phyloP scores from a whole-genome alignment of 2,797 vertebrate genomes.

The Pteropus rufus region DNA sequence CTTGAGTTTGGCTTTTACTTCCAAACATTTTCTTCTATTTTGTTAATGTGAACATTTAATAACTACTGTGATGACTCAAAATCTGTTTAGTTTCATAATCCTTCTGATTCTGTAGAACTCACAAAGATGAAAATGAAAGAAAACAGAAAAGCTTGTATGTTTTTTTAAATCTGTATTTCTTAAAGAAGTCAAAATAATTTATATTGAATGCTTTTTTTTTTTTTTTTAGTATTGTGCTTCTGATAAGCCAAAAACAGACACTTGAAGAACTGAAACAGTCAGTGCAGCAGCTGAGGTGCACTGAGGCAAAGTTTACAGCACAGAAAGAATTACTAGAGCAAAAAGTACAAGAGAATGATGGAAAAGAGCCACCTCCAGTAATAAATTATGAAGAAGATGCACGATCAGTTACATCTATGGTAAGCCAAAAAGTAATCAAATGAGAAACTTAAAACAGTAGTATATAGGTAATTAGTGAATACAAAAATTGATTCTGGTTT shows the following conservation, averaged over 20 bases:
- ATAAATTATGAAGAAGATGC: conserved; percentile 95
- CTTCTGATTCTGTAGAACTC: neutral
- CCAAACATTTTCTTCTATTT: conserved; percentile 32
- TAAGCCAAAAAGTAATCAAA: conserved; percentile 72
- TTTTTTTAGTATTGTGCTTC: conserved; percentile 89
- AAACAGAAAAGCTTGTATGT: neutral
- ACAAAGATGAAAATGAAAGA: conserved; percentile 10
- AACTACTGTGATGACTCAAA: neutral
- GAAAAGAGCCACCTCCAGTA: conserved; percentile 90
- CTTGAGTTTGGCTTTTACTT: conserved; percentile 41
- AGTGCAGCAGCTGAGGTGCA: conserved; percentile 92
- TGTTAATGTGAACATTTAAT: conserved; percentile 4
- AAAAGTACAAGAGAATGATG: conserved; percentile 92
- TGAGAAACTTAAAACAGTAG: neutral
- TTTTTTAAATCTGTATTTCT: conserved; percentile 3
- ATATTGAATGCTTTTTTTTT: conserved; percentile 28
- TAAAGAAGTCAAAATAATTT: conserved; percentile 13
- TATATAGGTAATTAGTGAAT: neutral
- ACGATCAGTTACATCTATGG: conserved; percentile 94
- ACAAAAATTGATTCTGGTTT: neutral
- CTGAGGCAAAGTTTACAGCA: conserved; percentile 90
- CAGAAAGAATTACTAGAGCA: conserved; percentile 93
- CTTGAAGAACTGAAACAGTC: conserved; percentile 94
- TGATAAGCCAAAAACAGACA: conserved; percentile 94
- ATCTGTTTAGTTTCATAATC: conserved; percentile 26